A percentile compares a stretch with the other conserved stretches of the same genome.
Evolutionary conservation across 2,888 invertebrate genomes (phyloP).

Genomic region (Leptura quadrifasciata): DNA sequence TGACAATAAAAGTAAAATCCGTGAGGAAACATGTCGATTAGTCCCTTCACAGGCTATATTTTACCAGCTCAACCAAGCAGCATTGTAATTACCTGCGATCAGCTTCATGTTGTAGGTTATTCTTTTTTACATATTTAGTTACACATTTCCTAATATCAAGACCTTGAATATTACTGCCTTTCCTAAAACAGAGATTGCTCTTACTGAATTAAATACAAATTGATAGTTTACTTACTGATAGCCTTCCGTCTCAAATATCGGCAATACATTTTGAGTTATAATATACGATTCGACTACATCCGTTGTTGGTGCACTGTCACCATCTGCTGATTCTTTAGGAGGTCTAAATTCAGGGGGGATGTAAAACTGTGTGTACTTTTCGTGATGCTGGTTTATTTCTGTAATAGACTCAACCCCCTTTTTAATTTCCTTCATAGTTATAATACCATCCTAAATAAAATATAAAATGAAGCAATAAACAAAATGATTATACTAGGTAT

Average conservation of each 20-base stretch:
- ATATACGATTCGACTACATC: slow-evolving; percentile 81
- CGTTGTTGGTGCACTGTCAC: slow-evolving; percentile 72
- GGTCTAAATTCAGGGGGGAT: slow-evolving; percentile 70
- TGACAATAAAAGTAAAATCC: too few species aligned
- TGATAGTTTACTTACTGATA: slow-evolving; percentile 71
- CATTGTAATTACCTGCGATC: slow-evolving; percentile 62
- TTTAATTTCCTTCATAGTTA: slow-evolving; percentile 80
- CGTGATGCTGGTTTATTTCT: slow-evolving; percentile 79
- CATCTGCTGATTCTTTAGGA: slow-evolving; percentile 59
- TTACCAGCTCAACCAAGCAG: too few species aligned
- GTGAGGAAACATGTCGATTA: too few species aligned
- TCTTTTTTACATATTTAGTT: slow-evolving; percentile 82
- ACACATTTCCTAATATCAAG: slow-evolving; percentile 81
- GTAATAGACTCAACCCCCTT: slow-evolving; percentile 90
- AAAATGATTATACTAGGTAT: slow-evolving; percentile 1
- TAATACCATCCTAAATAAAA: slow-evolving; percentile 75
- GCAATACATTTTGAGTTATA: slow-evolving; percentile 81
- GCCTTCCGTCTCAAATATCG: slow-evolving; percentile 78
- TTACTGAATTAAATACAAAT: slow-evolving; percentile 19
- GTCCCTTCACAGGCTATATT: too few species aligned
- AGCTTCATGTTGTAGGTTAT: slow-evolving; percentile 75
- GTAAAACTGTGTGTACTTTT: slow-evolving; percentile 73
- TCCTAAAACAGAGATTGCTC: slow-evolving; percentile 62
- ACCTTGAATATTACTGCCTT: slow-evolving; percentile 69
- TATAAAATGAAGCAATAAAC: slow-evolving; percentile 7